Evolutionary conservation across 2,113 vertebrate genomes (phyloP).

Genomic region (Actenoides hombroni): DNA sequence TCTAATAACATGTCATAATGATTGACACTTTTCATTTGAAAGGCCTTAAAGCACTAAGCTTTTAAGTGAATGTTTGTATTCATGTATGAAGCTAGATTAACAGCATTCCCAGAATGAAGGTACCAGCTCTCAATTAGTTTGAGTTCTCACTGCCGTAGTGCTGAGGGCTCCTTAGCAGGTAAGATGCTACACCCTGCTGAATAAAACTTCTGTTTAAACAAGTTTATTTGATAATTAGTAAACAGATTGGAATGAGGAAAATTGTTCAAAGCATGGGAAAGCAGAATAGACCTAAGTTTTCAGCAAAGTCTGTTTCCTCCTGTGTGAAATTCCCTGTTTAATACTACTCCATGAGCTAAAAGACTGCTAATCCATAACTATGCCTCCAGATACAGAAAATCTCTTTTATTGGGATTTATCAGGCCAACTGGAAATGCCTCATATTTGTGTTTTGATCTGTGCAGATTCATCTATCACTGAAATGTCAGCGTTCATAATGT

Average conservation of each 20-base stretch:
- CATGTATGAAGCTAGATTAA: neutral
- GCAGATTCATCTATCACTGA: neutral
- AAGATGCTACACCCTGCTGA: neutral
- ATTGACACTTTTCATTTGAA: neutral
- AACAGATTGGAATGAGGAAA: neutral
- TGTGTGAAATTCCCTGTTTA: neutral
- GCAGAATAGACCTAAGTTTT: neutral
- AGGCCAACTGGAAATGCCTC: neutral
- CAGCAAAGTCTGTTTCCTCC: neutral
- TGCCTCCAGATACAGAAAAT: neutral
- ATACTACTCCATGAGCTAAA: neutral
- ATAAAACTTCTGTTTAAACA: neutral
- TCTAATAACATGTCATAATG: neutral
- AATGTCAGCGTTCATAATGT: slow-evolving; percentile 26
- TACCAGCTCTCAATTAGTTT: neutral
- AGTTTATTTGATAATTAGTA: neutral
- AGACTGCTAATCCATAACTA: neutral
- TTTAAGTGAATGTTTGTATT: neutral
- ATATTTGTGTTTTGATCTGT: slow-evolving; percentile 47
- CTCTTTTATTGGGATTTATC: neutral
- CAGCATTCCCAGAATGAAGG: neutral
- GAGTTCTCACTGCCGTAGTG: neutral
- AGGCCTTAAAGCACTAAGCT: neutral
- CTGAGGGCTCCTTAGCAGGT: neutral
- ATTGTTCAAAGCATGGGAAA: neutral